Evolutionary conservation across 2,888 invertebrate species (phyloP).

Genomic region (Notodonta dromedarius): DNA sequence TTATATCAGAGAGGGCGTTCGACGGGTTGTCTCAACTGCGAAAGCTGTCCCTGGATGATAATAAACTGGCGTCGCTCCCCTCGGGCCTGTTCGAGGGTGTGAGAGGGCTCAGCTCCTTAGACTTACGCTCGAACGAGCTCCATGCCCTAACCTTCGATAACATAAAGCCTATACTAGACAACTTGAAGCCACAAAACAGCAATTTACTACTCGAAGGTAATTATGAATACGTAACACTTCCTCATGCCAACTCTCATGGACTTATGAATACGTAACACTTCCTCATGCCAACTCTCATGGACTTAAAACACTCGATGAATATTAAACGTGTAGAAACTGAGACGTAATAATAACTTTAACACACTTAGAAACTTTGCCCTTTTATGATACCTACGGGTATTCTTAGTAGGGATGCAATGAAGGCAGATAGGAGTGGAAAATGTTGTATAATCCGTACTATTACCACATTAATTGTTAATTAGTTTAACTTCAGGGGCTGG

Average conservation of each 20-base stretch:
- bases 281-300: conserved; percentile 59
- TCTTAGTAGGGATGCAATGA: conserved; percentile 50
- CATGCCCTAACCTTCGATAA: conserved; percentile 91
- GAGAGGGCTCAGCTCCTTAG: conserved; percentile 88
- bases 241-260: conserved; percentile 60
- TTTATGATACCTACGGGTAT: conserved; percentile 70
- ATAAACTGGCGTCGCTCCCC: conserved; percentile 89
- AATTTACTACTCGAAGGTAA: conserved; percentile 91
- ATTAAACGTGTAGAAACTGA: conserved; percentile 68
- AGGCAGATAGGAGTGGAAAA: conserved; percentile 47
- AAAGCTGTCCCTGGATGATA: conserved; percentile 89
- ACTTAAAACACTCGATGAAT: conserved; percentile 74
- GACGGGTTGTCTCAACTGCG: conserved; percentile 89
- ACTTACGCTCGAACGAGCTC: conserved; percentile 90
- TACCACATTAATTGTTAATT: conserved; percentile 40
- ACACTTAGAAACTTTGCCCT: conserved; percentile 67
- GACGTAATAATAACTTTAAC: conserved; percentile 68
- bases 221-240: conserved; percentile 68
- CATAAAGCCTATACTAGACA: conserved; percentile 90
- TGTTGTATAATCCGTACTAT: conserved; percentile 50
- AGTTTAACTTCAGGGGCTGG: conserved; percentile 23
- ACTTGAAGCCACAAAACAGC: conserved; percentile 89
- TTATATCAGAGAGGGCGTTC: conserved; percentile 90
- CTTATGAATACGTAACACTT: conserved; percentile 69
- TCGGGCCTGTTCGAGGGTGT: conserved; percentile 90